These are phyloP conservation scores for Agrypnia vestita DNA, from an alignment of 1,140 invertebrate genomes.

Conservation along the genomic window DNA sequence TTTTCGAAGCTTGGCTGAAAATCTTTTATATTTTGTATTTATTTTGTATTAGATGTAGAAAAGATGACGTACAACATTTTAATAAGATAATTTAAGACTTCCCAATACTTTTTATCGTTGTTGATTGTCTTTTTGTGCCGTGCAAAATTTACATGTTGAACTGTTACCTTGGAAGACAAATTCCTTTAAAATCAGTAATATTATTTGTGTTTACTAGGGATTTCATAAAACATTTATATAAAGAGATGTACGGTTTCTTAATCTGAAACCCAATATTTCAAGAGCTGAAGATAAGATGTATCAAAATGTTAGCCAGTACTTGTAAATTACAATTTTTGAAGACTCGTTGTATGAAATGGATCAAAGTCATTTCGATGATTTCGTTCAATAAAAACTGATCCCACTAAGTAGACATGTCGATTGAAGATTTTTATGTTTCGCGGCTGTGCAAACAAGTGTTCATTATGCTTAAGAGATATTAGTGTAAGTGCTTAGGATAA, in stretches of 20 bases:
- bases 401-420: not conserved
- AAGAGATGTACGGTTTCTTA: too few relatives aligned
- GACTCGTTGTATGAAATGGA: too few relatives aligned
- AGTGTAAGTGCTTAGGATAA: constrained; percentile 25
- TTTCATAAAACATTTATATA: too few relatives aligned
- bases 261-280: too few relatives aligned
- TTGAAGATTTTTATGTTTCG: constrained; percentile 19
- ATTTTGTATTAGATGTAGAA: constrained; percentile 18
- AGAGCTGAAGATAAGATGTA: too few relatives aligned
- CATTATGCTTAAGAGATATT: constrained; percentile 39
- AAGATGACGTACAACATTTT: constrained; percentile 24
- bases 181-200: not conserved
- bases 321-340: too few relatives aligned
- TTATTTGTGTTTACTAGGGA: too few relatives aligned
- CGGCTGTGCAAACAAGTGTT: constrained; percentile 50
- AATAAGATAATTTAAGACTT: constrained; percentile 6
- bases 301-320: too few relatives aligned
- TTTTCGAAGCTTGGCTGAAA: not conserved
- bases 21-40: constrained; percentile 7
- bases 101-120: not conserved
- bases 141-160: not conserved
- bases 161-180: not conserved
- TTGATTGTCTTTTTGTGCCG: constrained; percentile 14
- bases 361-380: too few relatives aligned
- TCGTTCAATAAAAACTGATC: not conserved